Evolutionary conservation across 1,140 invertebrate genomes (phyloP), one percentile per base, ranked within the genome.

Genomic region (Frieseomelitta varia): DNA sequence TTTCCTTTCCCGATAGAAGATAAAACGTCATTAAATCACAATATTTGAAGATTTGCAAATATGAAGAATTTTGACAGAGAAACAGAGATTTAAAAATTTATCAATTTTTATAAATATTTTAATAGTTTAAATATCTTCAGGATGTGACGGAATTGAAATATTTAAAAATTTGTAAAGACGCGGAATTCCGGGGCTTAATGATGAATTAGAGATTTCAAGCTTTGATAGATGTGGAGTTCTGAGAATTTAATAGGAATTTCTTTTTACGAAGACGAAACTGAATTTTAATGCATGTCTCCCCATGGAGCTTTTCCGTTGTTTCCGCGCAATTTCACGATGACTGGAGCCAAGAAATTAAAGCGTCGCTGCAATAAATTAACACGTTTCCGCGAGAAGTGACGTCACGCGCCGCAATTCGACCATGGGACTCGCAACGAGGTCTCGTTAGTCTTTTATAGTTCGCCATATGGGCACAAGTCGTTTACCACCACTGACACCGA

Each of bases 381-480:
- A 90, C 90, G 90, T 93, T 94, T 93, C 93, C 93, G 93, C 92
- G 92, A 91, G 88, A 91, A 91, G 88, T 94, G 92, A 94, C 91
- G 91, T 94, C 92, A 94, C 82, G 72, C 81, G 71, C 47, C 80
- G 78, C 82, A 81, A 81, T 81, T 91, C 89, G 87, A 88, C 76
- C 79, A 88, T 88, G 90, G 80, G 84, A 90, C 72, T 86, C 87
- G 75, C 82, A 86, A 88, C 80, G 85, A 91, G 89, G 81, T 81
- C 89, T 90, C 79, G 75, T 90, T 92, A 90, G 82, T 86, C 85
- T 85, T 90, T 90, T 88, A 85, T 75, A 85, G 75, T 86, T 63
- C 76, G 83, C 80, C 69, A 86, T 67, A 47, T 78, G 77, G 87
- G 12, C 30, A 87, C 63, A 80, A 87, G 69, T 77, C 65, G 69